These are phyloP conservation scores for Hyphantria cunea DNA, from an alignment of 1,140 invertebrate species.

Conservation along the genomic window DNA sequence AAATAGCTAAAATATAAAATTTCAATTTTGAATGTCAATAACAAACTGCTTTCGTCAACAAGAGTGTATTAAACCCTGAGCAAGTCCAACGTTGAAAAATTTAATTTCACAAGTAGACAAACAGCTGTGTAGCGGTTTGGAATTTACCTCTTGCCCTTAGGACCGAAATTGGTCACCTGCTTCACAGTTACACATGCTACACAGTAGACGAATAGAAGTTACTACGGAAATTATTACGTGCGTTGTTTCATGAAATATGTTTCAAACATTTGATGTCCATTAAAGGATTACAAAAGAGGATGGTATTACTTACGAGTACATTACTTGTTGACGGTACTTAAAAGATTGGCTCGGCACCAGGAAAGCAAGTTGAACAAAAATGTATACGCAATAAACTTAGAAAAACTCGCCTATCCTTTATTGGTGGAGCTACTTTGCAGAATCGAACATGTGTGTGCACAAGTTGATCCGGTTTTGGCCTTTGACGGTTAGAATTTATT, in stretches of 20 bases:
- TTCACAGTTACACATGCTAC: no score
- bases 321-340: no score
- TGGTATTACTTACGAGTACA: no score
- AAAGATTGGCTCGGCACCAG: no score
- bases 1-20: no score
- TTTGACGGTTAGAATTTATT: slow-evolving; percentile 25
- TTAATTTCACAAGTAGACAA: slow-evolving; percentile 63
- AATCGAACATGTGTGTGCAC: slow-evolving; percentile 48
- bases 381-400: slow-evolving; percentile 11
- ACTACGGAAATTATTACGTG: slow-evolving; percentile 34
- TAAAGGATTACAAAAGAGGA: no score
- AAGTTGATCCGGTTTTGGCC: slow-evolving; percentile 56
- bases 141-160: slow-evolving; percentile 58
- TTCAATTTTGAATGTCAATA: no score
- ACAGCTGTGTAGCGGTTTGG: slow-evolving; percentile 54
- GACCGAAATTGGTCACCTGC: slow-evolving; percentile 54
- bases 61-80: slow-evolving; percentile 4
- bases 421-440: slow-evolving; percentile 67
- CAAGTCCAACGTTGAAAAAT: slow-evolving; percentile 44
- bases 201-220: slow-evolving; percentile 47
- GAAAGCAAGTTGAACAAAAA: no score
- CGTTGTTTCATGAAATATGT: slow-evolving; percentile 31
- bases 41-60: no score
- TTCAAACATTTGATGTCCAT: background rate
- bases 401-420: slow-evolving; percentile 68